Base-by-base conservation (phyloP, 37 sponge, comb jelly and placozoan genomes). In the Amphimedon queenslandica region DNA sequence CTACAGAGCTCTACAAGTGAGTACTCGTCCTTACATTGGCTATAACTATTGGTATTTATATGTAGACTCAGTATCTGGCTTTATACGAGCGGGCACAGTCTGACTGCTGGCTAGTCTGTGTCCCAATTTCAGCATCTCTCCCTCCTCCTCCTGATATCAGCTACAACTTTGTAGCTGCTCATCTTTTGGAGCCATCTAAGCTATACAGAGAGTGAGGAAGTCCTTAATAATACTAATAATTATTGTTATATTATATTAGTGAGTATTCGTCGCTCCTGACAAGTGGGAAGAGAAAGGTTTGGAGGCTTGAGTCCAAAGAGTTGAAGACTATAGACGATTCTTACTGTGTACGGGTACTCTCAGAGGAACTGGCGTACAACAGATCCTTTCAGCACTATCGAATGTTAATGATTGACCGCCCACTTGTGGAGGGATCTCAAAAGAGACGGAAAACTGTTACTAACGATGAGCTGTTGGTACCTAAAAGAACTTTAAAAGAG, bases 1-100 rank as follows among this genome's bases (percentile, higher is more conserved):
- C 72, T 86, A 79, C 36, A 74, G 69, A 61, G 87, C 80, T 13
- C 74, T 86, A 11, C 87, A 86, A 76, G 87, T 86, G 30, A 30
- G 70, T 47, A 47, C 53, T 18, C 53, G 13, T 47, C 13, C 53
- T 18, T 47, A 13, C 13, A 47, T 47, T 47, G 13, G 13, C 53
- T 47, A 47, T 47, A 13, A 18, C 8, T 47, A n/a, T n/a, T n/a
- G n/a, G 8, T 60, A 24, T 60, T 24, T 25, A 5, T 60, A 60
- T 42, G 35, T 67, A 24, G 51, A 55, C 28, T 40, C 68, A 30
- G 68, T 66, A 64, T 30, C 11, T 38, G 13, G 30, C 69, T 30
- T 61, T 42, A 21, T 84, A 84, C 63, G 84, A 84, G 40, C 66
- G 57, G 5, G 74, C 78, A 42, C 84, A 84, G 53, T 55, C 65